Conservation (phyloP, 2,797 vertebrate species). For the Danio choprae region DNA sequence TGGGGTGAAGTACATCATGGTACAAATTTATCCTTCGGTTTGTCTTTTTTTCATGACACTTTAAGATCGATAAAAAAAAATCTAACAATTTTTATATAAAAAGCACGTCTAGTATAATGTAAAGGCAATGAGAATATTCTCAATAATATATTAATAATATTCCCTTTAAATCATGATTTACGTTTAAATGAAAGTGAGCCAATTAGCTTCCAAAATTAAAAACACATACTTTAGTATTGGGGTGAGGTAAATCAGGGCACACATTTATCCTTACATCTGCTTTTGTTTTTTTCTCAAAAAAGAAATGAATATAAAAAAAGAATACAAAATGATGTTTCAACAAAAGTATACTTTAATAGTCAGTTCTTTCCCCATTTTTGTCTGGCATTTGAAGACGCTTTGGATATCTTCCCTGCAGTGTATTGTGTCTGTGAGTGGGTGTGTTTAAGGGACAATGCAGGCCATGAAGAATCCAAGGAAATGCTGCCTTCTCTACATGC, state of each 20-base stretch:
- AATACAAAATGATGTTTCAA: background rate
- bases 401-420: background rate
- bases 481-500: conserved; percentile 27
- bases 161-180: no score
- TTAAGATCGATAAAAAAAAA: background rate
- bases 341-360: background rate
- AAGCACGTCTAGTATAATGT: background rate
- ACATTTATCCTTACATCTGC: no score
- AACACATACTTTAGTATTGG: no score
- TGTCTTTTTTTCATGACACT: background rate
- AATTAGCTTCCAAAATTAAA: no score
- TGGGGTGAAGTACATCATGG: background rate
- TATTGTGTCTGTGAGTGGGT: background rate
- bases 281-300: no score
- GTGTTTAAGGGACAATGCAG: conserved; percentile 26
- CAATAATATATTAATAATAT: no score
- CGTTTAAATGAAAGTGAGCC: no score
- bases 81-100: background rate
- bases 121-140: no score
- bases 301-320: no score
- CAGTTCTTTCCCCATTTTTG: background rate
- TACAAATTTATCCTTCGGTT: background rate
- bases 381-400: background rate
- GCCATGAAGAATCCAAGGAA: conserved; percentile 58
- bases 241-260: no score